phyloP scores from a whole-genome alignment of 2,888 invertebrate genomes.

The Melangyna quadrimaculata region DNA sequence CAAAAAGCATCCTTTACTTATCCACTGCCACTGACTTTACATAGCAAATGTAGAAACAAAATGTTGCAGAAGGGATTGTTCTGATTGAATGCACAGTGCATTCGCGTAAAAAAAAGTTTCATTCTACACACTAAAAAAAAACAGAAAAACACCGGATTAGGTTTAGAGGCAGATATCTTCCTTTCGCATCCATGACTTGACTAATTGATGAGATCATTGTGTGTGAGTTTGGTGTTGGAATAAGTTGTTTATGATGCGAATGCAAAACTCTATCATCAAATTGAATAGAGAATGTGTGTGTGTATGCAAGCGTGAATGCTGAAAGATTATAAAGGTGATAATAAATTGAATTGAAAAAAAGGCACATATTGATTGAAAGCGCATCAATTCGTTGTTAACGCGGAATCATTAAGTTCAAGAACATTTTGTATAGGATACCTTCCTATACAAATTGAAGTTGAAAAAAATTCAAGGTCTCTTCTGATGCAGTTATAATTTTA shows the following conservation, averaged over 20 bases:
- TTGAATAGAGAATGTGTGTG: constrained; percentile 12
- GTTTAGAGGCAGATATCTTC: neutral
- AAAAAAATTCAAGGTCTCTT: neutral
- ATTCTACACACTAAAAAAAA: neutral
- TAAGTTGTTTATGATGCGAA: constrained; percentile 14
- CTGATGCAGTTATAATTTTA: too few species aligned
- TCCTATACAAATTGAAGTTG: neutral
- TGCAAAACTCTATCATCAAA: neutral
- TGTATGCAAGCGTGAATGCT: neutral
- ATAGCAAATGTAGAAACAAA: constrained; percentile 20
- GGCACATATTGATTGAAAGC: neutral
- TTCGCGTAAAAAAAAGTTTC: neutral
- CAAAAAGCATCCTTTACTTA: neutral
- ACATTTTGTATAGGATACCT: neutral
- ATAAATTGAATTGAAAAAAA: neutral
- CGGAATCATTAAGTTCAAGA: neutral
- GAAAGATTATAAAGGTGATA: neutral
- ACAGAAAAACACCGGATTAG: neutral
- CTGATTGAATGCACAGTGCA: constrained; percentile 46
- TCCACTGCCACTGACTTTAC: neutral
- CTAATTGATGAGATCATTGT: constrained; percentile 56
- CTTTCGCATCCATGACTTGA: constrained; percentile 47
- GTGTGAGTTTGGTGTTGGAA: constrained; percentile 28
- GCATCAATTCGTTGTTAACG: neutral
- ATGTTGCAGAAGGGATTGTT: constrained; percentile 53